A percentile compares a stretch with the other conserved stretches of the same genome.
Evolutionary conservation across 2,888 invertebrate genomes (phyloP).

Genomic region (Thelaira solivaga): DNA sequence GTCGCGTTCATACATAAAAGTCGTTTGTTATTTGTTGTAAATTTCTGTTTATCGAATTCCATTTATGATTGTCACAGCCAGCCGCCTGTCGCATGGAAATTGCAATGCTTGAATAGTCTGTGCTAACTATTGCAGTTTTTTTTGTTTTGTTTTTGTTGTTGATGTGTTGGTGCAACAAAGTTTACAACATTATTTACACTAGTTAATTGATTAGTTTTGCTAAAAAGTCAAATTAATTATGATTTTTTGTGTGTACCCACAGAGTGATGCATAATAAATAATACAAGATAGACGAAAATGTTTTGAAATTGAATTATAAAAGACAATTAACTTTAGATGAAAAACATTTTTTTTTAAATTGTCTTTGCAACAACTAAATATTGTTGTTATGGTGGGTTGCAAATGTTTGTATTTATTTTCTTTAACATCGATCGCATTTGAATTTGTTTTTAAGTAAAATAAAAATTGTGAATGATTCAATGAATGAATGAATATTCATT

Average conservation of each 20-base stretch:
- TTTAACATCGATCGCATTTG: too few relatives aligned
- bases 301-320: too few relatives aligned
- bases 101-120: neutral
- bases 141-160: neutral
- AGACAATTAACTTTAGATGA: too few relatives aligned
- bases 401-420: conserved; percentile 1
- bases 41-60: neutral
- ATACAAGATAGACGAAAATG: neutral
- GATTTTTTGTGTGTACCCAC: conserved; percentile 1
- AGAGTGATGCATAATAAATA: neutral
- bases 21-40: neutral
- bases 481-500: conserved; percentile 16
- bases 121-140: neutral
- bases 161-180: conserved; percentile 4
- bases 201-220: conserved; percentile 37
- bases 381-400: too few relatives aligned
- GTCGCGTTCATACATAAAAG: conserved; percentile 7
- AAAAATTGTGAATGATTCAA: neutral
- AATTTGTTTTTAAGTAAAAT: too few relatives aligned
- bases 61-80: conserved; percentile 3
- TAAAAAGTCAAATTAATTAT: conserved; percentile 34
- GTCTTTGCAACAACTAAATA: too few relatives aligned
- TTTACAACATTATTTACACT: conserved; percentile 42
- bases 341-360: too few relatives aligned
- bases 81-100: conserved; percentile 13